Evolutionary conservation across 2,113 vertebrate species (phyloP), one percentile per base, ranked within the genome.

Genomic region (Paratilapia polleni): DNA sequence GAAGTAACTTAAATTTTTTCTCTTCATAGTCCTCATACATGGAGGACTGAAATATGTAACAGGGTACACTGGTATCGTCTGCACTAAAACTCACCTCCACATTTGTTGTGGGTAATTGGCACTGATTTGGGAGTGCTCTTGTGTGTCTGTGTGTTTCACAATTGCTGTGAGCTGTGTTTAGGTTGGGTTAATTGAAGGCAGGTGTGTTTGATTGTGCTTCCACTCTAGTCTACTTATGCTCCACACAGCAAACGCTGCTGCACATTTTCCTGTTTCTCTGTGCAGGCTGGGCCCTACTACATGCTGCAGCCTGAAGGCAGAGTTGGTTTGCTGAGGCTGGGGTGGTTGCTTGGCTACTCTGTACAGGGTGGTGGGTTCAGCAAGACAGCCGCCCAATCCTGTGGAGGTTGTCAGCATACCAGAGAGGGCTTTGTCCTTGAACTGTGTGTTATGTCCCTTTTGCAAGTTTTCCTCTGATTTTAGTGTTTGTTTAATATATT

Each of bases 141-240:
- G 43, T 70, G 66, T 24, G 10, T 52, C 64, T 70, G 3, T 28
- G 22, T 8, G 43, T 49, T 70, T 70, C 49, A 70, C 24, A 70
- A 28, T 70, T 43, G 5, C 64, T 70, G 47, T 0, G 3, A 49
- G 66, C 38, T 43, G 63, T 66, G 63, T n/a, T 70, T 73, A 49
- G 49, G 66, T 28, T 13, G 43, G 24, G 24, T 73, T 52, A 52
- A 0, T 20, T 73, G 43, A 73, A 70, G 24, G 43, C 43, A 70
- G 24, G 24, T 13, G 28, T 73, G 31, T 73, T 52, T 73, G 66
- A 66, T 47, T 47, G 38, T 47, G 38, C 63, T 66, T 66, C 22
- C 38, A 66, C 63, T 66, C 22, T 66, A 43, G 8, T 66, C n/a
- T 47, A 17, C 63, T 26, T 43, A 66, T 24, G 24, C 63, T 66